Conservation (phyloP, 2,113 vertebrate species). For the Muntiacus muntjak region DNA sequence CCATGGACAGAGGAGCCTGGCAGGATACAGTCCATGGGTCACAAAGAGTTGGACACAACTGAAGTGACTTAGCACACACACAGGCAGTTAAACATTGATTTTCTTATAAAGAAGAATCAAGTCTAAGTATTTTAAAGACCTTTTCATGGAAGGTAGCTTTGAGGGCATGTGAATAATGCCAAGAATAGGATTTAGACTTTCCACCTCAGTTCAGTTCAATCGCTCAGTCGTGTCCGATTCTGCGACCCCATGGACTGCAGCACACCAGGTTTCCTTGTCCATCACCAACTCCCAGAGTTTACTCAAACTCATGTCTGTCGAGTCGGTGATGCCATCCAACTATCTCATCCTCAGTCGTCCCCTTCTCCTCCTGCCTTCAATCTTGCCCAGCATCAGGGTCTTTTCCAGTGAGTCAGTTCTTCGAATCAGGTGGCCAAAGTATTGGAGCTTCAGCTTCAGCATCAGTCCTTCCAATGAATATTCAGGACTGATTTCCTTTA, state of each 20-base stretch:
- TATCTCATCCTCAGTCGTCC: neutral
- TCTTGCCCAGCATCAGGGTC: neutral
- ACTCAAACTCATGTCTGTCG: neutral
- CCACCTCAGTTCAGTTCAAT: neutral
- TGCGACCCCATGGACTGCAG: neutral
- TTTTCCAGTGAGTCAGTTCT: neutral
- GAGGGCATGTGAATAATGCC: neutral
- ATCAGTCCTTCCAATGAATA: neutral
- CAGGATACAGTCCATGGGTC: neutral
- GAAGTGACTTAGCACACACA: neutral
- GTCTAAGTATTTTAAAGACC: neutral
- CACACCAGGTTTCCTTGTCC: neutral
- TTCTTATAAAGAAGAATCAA: neutral
- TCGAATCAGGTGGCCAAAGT: neutral
- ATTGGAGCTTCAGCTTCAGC: neutral
- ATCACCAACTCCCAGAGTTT: neutral
- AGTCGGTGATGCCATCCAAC: neutral
- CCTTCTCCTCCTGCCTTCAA: neutral
- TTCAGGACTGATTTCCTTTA: neutral
- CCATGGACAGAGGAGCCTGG: neutral
- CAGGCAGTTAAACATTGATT: neutral
- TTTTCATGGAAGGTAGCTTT: neutral
- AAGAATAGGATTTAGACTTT: neutral
- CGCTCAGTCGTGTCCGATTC: rapidly evolving
- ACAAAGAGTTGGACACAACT: neutral